phyloP scores from a whole-genome alignment of 2,797 vertebrate species.

The Iguana delicatissima region DNA sequence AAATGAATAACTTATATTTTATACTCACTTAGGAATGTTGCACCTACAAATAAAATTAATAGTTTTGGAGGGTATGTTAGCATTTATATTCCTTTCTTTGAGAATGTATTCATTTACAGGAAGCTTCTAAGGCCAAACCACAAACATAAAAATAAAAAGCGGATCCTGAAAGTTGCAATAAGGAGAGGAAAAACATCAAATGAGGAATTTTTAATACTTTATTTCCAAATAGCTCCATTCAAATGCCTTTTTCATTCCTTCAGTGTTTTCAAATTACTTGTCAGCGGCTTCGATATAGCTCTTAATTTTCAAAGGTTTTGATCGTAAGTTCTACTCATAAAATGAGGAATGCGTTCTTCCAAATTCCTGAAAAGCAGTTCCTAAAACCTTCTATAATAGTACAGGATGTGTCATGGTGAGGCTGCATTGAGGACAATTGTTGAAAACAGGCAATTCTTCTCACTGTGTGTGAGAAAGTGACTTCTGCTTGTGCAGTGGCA shows the following conservation, averaged over 20 bases:
- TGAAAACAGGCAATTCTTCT: neutral
- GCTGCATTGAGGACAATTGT: neutral
- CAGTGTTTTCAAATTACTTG: slow-evolving; percentile 58
- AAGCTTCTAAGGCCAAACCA: neutral
- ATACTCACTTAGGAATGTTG: slow-evolving; percentile 45
- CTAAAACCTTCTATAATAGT: neutral
- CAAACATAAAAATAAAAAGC: neutral
- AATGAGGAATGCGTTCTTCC: neutral
- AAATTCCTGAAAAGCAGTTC: neutral
- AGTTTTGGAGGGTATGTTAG: slow-evolving; percentile 45
- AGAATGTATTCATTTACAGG: slow-evolving; percentile 33
- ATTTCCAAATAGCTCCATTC: neutral
- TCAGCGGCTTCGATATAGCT: slow-evolving; percentile 1
- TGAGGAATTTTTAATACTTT: neutral
- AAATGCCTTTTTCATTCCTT: neutral
- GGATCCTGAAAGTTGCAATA: neutral
- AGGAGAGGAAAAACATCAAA: neutral
- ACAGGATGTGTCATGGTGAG: neutral
- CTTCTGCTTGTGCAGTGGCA: neutral
- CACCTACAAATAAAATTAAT: slow-evolving; percentile 42
- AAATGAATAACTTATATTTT: slow-evolving; percentile 8
- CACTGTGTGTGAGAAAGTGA: neutral
- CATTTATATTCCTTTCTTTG: neutral
- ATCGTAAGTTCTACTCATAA: neutral
- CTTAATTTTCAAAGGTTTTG: slow-evolving; percentile 49